Evolutionary conservation across 2,113 vertebrate species (phyloP).

Genomic region (Bambusicola thoracicus): DNA sequence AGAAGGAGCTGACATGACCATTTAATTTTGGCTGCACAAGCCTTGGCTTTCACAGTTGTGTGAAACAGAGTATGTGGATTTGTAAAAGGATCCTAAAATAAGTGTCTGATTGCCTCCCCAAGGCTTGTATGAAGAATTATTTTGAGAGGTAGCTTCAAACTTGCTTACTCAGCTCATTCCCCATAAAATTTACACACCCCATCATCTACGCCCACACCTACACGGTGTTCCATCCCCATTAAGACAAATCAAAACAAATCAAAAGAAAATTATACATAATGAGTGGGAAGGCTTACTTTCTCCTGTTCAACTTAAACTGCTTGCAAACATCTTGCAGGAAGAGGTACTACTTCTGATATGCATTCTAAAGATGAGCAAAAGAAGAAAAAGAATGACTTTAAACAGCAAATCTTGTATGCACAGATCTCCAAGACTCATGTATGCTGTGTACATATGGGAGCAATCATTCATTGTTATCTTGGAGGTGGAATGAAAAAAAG

Average conservation of each 20-base stretch:
- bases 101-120: constrained; percentile 10
- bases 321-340: constrained; percentile 1
- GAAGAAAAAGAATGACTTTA: background rate
- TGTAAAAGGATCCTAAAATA: constrained; percentile 27
- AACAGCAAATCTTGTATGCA: background rate
- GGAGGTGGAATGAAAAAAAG: background rate
- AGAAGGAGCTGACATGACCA: background rate
- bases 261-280: constrained; percentile 65
- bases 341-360: constrained; percentile 2
- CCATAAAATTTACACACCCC: constrained; percentile 30
- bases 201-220: constrained; percentile 38
- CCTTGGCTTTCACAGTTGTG: background rate
- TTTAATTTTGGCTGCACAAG: constrained; percentile 16
- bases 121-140: background rate
- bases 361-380: constrained; percentile 25
- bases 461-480: background rate
- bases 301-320: constrained; percentile 23
- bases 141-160: constrained; percentile 36
- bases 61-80: background rate
- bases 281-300: constrained; percentile 62
- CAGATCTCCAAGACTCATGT: background rate
- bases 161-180: constrained; percentile 53
- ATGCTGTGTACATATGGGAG: background rate
- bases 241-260: constrained; percentile 57
- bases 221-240: constrained; percentile 39